Conservation (phyloP, 2,113 vertebrate genomes). For the Corapipo altera region DNA sequence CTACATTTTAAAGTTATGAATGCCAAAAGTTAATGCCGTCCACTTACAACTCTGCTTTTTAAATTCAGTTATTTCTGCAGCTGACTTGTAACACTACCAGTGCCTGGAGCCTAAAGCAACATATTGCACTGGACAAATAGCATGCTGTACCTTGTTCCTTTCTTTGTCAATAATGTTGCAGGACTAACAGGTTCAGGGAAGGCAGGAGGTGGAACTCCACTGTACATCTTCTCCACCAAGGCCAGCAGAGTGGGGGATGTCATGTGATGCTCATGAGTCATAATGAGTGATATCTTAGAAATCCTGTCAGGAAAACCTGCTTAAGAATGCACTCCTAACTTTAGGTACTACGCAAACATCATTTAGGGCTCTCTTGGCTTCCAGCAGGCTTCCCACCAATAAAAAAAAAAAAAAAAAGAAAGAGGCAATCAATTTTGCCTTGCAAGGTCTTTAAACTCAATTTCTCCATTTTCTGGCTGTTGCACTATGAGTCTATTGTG, state of each 20-base stretch:
- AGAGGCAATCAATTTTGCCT: not conserved
- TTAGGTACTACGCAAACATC: not conserved
- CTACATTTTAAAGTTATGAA: not conserved
- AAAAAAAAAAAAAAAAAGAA: too few species aligned
- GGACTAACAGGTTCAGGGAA: fast-evolving
- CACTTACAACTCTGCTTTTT: not conserved
- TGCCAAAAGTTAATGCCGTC: not conserved
- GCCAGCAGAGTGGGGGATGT: not conserved
- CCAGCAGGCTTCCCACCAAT: not conserved
- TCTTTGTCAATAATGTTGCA: not conserved
- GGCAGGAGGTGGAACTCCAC: not conserved
- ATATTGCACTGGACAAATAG: not conserved
- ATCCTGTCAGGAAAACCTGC: not conserved
- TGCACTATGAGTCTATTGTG: not conserved
- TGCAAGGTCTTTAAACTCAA: not conserved
- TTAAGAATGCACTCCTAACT: not conserved
- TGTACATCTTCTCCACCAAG: not conserved
- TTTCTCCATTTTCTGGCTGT: not conserved
- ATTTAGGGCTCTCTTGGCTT: not conserved
- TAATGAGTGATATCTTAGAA: not conserved
- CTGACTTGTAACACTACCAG: not conserved
- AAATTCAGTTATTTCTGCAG: not conserved
- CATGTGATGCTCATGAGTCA: not conserved
- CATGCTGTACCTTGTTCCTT: not conserved
- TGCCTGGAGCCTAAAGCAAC: not conserved